Conservation (phyloP, 2,888 invertebrate species). For the Lamellibrachia satsuma region DNA sequence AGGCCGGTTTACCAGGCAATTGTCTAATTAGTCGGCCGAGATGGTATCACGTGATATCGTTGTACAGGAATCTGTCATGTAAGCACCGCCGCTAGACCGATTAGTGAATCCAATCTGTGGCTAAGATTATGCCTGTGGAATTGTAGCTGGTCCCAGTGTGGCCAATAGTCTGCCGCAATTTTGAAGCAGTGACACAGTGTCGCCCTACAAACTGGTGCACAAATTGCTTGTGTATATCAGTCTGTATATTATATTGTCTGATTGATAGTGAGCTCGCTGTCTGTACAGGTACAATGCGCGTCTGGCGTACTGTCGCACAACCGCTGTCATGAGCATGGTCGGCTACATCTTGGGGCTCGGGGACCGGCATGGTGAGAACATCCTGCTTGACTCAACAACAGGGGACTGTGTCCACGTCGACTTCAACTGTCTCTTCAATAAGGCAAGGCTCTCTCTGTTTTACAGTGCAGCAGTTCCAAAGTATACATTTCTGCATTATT, state of each 20-base stretch:
- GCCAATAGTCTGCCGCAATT: too few relatives aligned
- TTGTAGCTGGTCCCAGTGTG: too few relatives aligned
- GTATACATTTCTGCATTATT: background rate
- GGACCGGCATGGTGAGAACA: constrained; percentile 87
- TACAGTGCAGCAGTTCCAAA: background rate
- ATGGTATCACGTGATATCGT: too few relatives aligned
- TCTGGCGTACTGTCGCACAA: constrained; percentile 87
- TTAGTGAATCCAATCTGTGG: too few relatives aligned
- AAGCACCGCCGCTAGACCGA: too few relatives aligned
- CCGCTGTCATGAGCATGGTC: constrained; percentile 90
- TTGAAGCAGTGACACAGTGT: background rate
- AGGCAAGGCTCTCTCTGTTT: constrained; percentile 67
- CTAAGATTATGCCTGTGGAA: too few relatives aligned
- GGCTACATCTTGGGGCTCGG: constrained; percentile 67
- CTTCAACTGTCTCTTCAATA: constrained; percentile 97
- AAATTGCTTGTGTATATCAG: too few relatives aligned
- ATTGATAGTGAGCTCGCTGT: background rate
- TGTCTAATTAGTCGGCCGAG: too few relatives aligned
- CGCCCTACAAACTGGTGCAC: too few relatives aligned
- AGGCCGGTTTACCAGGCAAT: too few relatives aligned
- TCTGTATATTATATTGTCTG: background rate
- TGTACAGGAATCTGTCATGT: too few relatives aligned
- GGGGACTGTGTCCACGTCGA: constrained; percentile 98
- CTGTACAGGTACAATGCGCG: constrained; percentile 85
- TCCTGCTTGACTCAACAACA: constrained; percentile 88